A percentile compares a stretch with the other conserved stretches of the same genome.
phyloP scores from a whole-genome alignment of 2,113 vertebrate genomes.

The Pyxicephalus adspersus region DNA sequence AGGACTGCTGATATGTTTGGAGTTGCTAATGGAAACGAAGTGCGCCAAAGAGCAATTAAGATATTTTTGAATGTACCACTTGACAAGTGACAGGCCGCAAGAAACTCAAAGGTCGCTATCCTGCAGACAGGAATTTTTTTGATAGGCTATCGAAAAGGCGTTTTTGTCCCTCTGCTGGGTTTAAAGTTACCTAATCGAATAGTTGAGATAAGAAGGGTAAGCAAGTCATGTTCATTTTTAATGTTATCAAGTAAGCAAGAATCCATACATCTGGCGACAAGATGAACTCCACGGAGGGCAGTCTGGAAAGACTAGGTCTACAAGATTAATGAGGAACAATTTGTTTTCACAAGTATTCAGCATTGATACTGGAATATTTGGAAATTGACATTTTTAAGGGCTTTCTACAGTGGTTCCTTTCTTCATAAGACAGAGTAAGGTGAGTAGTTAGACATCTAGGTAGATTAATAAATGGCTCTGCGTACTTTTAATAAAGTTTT shows the following conservation, averaged over 20 bases:
- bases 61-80: background rate
- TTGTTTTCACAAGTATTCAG: conserved; percentile 3
- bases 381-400: background rate
- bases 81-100: background rate
- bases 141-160: background rate
- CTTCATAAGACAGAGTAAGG: background rate
- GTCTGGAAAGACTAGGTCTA: background rate
- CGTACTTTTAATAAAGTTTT: conserved; percentile 8
- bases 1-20: background rate
- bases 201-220: background rate
- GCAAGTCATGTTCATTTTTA: background rate
- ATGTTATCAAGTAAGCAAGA: conserved; percentile 18
- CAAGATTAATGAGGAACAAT: background rate
- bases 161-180: background rate
- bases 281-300: background rate
- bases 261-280: background rate
- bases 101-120: background rate
- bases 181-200: background rate
- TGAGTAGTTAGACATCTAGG: background rate
- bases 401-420: conserved; percentile 23
- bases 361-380: conserved; percentile 19
- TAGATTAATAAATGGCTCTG: background rate
- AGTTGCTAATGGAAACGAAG: background rate
- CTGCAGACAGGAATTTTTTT: background rate
- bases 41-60: conserved; percentile 1